phyloP scores from a whole-genome alignment of 2,888 invertebrate species.

The Acanthosepion lycidas region DNA sequence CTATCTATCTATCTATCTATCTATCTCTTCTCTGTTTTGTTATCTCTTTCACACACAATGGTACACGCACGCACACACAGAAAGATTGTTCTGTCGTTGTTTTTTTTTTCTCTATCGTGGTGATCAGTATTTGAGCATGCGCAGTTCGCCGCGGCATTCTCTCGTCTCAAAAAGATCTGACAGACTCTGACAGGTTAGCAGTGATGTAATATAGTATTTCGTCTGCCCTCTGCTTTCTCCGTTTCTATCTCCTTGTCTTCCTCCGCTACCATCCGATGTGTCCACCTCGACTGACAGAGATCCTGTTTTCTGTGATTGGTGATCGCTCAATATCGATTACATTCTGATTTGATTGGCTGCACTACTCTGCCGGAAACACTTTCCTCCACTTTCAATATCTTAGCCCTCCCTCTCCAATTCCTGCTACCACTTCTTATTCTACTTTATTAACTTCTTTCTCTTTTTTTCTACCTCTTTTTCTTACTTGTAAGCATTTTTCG shows the following conservation, averaged over 20 bases:
- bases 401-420: too few relatives aligned
- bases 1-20: not conserved
- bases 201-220: not conserved
- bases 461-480: not conserved
- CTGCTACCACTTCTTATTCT: not conserved
- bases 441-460: not conserved
- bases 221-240: not conserved
- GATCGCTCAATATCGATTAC: constrained; percentile 33
- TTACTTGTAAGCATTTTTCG: not conserved
- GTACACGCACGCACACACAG: too few relatives aligned
- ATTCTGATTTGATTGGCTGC: not conserved
- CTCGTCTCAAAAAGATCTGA: not conserved
- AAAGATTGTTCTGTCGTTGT: too few relatives aligned
- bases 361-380: not conserved
- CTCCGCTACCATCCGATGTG: not conserved
- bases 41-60: too few relatives aligned
- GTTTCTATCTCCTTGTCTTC: not conserved
- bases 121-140: not conserved
- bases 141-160: not conserved
- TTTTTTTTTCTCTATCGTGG: too few relatives aligned
- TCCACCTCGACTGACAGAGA: not conserved
- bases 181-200: not conserved
- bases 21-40: too few relatives aligned
- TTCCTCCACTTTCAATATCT: not conserved
- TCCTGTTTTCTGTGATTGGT: not conserved